Evolutionary conservation across 1,140 invertebrate species (phyloP), one percentile per base, ranked within the genome.

Genomic region (Chironomus tepperi): DNA sequence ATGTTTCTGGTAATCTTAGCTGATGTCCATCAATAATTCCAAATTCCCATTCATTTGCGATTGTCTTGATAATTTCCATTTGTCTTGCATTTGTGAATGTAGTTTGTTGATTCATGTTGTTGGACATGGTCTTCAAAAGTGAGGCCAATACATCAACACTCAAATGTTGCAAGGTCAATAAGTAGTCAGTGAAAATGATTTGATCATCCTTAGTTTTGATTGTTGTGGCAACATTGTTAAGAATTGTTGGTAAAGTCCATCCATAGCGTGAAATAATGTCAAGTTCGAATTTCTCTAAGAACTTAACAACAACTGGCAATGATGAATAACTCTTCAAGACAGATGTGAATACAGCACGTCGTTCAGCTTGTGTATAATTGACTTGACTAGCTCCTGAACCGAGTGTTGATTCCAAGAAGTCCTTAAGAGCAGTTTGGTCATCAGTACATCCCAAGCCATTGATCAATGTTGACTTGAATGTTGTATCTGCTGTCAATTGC

Each of bases 51-150:
- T 47, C 43, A 7, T 47, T 47, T 2, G 15, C 43, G 8, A 47
- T 47, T 3, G 9, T 15, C 15, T 47, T 47, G 15, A 47, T 47
- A 2, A 47, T 15, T 47, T 47, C 43, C 43, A 47, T 47, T 47
- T 47, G 43, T 47, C 43, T 47, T 47, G 43, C 8, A 47, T 47
- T 47, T 2, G 43, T 15, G 15, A 47, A 47, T 10, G 43, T 47
- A 47, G 8, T 47, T 67, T 67, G 64, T 67, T 67, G 64, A 18
- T 67, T 67, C 16, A 67, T 16, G 8, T 67, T 67, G 16, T 67
- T 67, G 12, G n/a, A 15, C n/a, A 19, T n/a, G 7, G 18, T 67
- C 18, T 7, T 67, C 7, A 67, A 67, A 8, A 67, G n/a, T 15
- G 9, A 15, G 12, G n/a, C 16, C 7, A 18, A 16, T 16, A 18